Conservation (phyloP, 2,888 invertebrate genomes). For the Drosophila neutralis region DNA sequence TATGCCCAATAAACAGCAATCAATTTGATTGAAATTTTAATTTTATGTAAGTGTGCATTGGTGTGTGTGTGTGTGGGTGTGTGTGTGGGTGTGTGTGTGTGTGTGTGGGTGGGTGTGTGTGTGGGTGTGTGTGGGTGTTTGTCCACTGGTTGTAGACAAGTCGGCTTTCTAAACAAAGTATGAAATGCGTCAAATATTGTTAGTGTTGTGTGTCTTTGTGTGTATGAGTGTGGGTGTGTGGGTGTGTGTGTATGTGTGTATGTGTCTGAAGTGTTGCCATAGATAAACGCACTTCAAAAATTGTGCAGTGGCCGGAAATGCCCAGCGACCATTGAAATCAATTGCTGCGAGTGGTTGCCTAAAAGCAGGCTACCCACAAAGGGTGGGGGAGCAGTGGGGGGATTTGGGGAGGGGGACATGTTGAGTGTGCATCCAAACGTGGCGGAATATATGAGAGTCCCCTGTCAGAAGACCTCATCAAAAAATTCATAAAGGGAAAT, state of each 20-base stretch:
- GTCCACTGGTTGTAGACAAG: conserved; percentile 23
- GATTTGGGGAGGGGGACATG: conserved; percentile 15
- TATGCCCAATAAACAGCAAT: conserved; percentile 32
- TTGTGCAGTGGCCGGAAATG: conserved; percentile 59
- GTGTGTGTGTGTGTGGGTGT: background rate
- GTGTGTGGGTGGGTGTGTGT: conserved; percentile 1
- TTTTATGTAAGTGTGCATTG: conserved; percentile 15
- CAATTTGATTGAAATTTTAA: conserved; percentile 36
- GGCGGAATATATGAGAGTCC: background rate
- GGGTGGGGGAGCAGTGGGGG: background rate
- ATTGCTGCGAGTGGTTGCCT: conserved; percentile 26
- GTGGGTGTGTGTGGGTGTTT: conserved; percentile 6
- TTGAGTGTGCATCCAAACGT: conserved; percentile 42
- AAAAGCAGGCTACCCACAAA: conserved; percentile 22
- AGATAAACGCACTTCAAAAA: conserved; percentile 49
- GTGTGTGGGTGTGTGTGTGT: background rate
- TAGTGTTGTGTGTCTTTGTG: conserved; percentile 13
- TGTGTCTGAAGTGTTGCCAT: conserved; percentile 33
- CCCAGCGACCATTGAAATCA: conserved; percentile 46
- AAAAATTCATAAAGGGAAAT: background rate
- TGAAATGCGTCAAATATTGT: conserved; percentile 40
- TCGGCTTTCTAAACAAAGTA: conserved; percentile 13
- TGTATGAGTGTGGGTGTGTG: background rate
- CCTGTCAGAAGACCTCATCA: background rate
- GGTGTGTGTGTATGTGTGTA: conserved; percentile 4